Base-by-base conservation (phyloP, 1,140 invertebrate genomes). In the Zaprionus africanus region DNA sequence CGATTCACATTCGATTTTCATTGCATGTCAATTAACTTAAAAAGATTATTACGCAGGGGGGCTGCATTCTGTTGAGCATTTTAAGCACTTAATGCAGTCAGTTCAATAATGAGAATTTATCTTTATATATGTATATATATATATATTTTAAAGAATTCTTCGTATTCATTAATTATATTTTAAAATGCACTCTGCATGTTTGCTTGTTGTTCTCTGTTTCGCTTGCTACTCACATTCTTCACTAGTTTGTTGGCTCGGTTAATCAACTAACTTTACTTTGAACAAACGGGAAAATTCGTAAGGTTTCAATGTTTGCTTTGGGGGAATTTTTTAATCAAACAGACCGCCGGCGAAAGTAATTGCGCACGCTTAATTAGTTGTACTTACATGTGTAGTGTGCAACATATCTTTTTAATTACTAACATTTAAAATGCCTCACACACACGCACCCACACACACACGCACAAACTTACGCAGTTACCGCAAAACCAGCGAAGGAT, bases 401-500 rank as follows among this genome's bases (percentile, higher is more conserved):
- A 65, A 43, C 67, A 70, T 81, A 73, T 75, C 38, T 54, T 82
- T 71, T 78, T 77, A 88, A 87, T 80, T 82, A 73, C 78, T 74
- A 84, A 76, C 53, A 68, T 90, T 88, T 84, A 84, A 88, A 79
- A 79, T 75, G 62, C 53, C 53, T 15, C 12, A 51, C 26, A 54
- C 7, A 34, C 31, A 36, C 19, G 13, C 22, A 26, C 6, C 7
- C 6, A 17, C 13, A 36, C 13, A 36, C 19, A 34, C 22, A 49
- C 15, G 17, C 43, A 31, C 9, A 62, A 22, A 59, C 54, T 69
- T 67, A 59, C 51, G 51, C 49, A 87, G 54, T 60, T 72, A 72
- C 84, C 78, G 54, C 84, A 84, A 76, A 88, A 74, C 78, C 66
- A 70, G 68, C 76, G 54, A 72, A 79, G 78, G 81, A 80, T 90